Evolutionary conservation across 1,140 invertebrate species (phyloP).

Genomic region (Drosophila mauritiana): DNA sequence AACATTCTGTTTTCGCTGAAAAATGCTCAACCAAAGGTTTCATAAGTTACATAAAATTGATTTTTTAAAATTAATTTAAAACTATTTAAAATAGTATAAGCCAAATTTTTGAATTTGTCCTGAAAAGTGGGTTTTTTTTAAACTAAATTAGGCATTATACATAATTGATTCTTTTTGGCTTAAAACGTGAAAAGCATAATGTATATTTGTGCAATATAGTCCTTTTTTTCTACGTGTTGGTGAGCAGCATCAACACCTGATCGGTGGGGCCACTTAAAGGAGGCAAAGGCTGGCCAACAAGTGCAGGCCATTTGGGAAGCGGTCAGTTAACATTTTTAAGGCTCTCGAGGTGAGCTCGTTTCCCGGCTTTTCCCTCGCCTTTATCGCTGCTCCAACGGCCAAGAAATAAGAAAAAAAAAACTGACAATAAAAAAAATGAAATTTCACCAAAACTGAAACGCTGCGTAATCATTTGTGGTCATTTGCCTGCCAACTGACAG

Average conservation of each 20-base stretch:
- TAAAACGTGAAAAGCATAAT: not conserved
- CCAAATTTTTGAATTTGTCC: too few relatives aligned
- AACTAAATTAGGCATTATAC: too few relatives aligned
- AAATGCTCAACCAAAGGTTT: not conserved
- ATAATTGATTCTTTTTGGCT: not conserved
- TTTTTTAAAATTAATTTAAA: not conserved
- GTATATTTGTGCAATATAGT: not conserved
- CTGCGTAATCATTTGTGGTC: slow-evolving; percentile 77
- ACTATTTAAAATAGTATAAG: too few relatives aligned
- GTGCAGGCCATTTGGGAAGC: slow-evolving; percentile 60
- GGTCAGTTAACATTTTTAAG: slow-evolving; percentile 55
- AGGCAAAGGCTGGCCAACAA: slow-evolving; percentile 56
- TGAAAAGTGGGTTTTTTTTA: too few relatives aligned
- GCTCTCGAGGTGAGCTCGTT: slow-evolving; percentile 68
- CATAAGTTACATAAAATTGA: not conserved
- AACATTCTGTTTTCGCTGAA: not conserved
- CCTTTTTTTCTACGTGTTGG: not conserved
- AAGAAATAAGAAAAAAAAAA: not conserved
- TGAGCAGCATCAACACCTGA: slow-evolving; percentile 74
- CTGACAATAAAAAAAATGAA: slow-evolving; percentile 7
- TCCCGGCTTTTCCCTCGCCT: slow-evolving; percentile 48
- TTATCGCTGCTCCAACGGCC: slow-evolving; percentile 29
- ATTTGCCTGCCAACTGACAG: slow-evolving; percentile 61
- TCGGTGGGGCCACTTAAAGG: slow-evolving; percentile 42
- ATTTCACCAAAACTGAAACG: slow-evolving; percentile 53